These are phyloP conservation scores for Pseudois nayaur DNA, from an alignment of 2,113 vertebrate genomes.

Conservation along the genomic window DNA sequence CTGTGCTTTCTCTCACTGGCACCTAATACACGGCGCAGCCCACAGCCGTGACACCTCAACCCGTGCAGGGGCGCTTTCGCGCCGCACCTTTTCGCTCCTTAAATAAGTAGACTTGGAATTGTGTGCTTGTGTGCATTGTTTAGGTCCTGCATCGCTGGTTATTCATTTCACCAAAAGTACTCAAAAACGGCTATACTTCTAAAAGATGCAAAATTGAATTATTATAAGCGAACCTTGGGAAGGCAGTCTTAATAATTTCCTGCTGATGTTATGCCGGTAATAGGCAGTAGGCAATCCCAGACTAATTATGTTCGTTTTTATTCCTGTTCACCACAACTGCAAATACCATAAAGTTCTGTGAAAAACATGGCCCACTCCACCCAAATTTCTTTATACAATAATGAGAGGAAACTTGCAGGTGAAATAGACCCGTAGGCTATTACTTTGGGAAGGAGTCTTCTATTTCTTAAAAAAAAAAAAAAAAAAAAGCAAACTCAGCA, in stretches of 20 bases:
- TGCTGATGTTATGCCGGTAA: constrained; percentile 22
- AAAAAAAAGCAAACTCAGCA: background rate
- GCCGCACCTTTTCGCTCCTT: background rate
- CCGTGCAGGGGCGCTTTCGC: background rate
- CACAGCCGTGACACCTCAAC: background rate
- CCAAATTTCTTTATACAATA: background rate
- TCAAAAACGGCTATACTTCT: background rate
- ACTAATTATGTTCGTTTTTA: constrained; percentile 26
- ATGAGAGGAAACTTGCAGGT: background rate
- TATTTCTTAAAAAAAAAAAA: background rate
- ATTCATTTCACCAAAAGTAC: background rate
- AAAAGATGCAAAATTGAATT: background rate
- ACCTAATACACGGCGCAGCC: background rate
- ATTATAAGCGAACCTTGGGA: background rate
- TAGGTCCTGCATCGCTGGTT: background rate
- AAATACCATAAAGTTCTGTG: constrained; percentile 18
- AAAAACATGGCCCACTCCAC: background rate
- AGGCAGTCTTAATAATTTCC: constrained; percentile 30
- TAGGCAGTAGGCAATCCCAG: constrained; percentile 22
- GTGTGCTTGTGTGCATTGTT: background rate
- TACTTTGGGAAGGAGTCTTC: background rate
- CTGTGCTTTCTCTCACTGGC: background rate
- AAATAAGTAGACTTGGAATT: background rate
- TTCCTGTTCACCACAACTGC: constrained; percentile 17
- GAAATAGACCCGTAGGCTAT: constrained; percentile 13